Conservation (phyloP, 1,140 invertebrate genomes). For the Stegodyphus mimosarum region DNA sequence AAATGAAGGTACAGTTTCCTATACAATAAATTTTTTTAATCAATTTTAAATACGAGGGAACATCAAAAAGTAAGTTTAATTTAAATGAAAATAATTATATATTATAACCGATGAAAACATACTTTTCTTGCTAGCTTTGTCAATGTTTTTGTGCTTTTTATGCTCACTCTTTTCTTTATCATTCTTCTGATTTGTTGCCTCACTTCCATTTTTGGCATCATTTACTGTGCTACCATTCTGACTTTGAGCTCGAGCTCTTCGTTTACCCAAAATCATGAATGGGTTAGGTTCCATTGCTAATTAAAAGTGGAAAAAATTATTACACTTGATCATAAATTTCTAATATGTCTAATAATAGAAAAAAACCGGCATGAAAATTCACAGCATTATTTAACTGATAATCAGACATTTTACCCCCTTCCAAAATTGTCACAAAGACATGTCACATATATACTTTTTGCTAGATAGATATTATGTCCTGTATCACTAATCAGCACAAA, state of each 20-base stretch:
- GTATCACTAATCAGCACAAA: too few species aligned
- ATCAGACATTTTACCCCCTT: too few species aligned
- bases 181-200: slow-evolving; percentile 5
- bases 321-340: background rate
- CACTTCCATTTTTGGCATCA: slow-evolving; percentile 30
- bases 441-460: too few species aligned
- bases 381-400: background rate
- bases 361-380: background rate
- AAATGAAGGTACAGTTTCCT: too few species aligned
- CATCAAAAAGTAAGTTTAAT: background rate
- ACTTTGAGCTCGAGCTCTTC: slow-evolving; percentile 46
- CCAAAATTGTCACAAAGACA: too few species aligned
- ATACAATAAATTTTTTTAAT: too few species aligned
- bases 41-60: too few species aligned
- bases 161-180: slow-evolving; percentile 44
- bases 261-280: slow-evolving; percentile 59
- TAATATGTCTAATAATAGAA: background rate
- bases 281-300: slow-evolving; percentile 57
- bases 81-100: background rate
- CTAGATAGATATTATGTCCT: too few species aligned
- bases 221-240: slow-evolving; percentile 30
- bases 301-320: background rate
- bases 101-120: background rate
- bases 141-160: slow-evolving; percentile 42
- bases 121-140: slow-evolving; percentile 45